Evolutionary conservation across 2,888 invertebrate genomes (phyloP).

Genomic region (Pachycephus smyrnensis): DNA sequence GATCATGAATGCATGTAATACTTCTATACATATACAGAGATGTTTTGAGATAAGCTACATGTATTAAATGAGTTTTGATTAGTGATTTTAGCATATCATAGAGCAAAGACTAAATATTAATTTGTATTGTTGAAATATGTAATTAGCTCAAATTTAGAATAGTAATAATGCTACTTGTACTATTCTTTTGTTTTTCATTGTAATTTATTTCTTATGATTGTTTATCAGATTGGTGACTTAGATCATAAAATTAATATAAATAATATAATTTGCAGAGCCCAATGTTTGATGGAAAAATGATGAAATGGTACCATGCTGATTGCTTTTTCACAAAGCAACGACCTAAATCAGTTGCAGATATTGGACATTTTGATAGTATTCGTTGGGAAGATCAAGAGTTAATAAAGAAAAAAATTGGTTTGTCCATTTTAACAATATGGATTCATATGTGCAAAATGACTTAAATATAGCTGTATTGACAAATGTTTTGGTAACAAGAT

Average conservation of each 20-base stretch:
- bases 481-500: conserved; percentile 6
- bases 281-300: conserved; percentile 86
- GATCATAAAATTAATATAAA: not conserved
- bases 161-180: not conserved
- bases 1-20: not conserved
- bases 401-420: conserved; percentile 78
- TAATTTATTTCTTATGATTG: conserved; percentile 15
- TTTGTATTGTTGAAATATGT: not conserved
- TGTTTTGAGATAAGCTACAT: too few relatives aligned
- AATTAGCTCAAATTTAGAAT: not conserved
- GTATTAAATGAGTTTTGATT: not conserved
- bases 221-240: conserved; percentile 4
- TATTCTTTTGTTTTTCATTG: not conserved
- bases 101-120: not conserved
- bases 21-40: too few relatives aligned
- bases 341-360: conserved; percentile 80
- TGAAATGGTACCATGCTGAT: conserved; percentile 88
- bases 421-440: conserved; percentile 32
- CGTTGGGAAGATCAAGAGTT: conserved; percentile 87
- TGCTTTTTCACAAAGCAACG: conserved; percentile 90
- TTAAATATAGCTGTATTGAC: conserved; percentile 1
- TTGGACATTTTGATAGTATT: conserved; percentile 83
- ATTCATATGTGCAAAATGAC: conserved; percentile 1
- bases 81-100: not conserved
- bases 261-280: conserved; percentile 75